These are phyloP conservation scores for Nixonia krombeini DNA, from an alignment of 1,140 invertebrate genomes.

Conservation along the genomic window DNA sequence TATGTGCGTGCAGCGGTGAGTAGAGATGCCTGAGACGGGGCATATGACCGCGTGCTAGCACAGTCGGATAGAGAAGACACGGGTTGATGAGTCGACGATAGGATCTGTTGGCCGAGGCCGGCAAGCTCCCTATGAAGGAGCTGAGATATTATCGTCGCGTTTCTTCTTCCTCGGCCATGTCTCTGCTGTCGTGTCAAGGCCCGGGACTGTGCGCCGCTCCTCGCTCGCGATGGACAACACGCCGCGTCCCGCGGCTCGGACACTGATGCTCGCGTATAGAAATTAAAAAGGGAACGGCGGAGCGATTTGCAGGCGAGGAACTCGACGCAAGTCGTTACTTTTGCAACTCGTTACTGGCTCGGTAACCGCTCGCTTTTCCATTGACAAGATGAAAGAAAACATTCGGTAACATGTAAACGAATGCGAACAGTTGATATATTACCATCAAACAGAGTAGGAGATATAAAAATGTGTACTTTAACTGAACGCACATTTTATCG, in stretches of 20 bases:
- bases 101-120: conserved; percentile 50
- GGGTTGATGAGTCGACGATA: conserved; percentile 58
- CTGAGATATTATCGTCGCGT: conserved; percentile 54
- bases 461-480: too few relatives aligned
- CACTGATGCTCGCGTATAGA: conserved; percentile 27
- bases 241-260: conserved; percentile 43
- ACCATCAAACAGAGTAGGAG: too few relatives aligned
- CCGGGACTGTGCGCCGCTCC: conserved; percentile 39
- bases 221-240: conserved; percentile 42
- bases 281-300: too few relatives aligned
- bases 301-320: too few relatives aligned
- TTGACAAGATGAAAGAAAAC: too few relatives aligned
- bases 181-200: conserved; percentile 52
- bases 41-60: conserved; percentile 46
- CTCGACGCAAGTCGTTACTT: too few relatives aligned
- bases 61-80: conserved; percentile 51
- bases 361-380: too few relatives aligned
- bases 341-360: too few relatives aligned
- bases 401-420: too few relatives aligned
- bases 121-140: conserved; percentile 50
- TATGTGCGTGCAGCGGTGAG: conserved; percentile 20
- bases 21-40: conserved; percentile 36
- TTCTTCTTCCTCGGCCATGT: conserved; percentile 52
- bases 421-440: too few relatives aligned
- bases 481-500: too few relatives aligned